Percentiles rank a stretch among this genome's conserved stretches.
Evolutionary conservation across 2,113 vertebrate species (phyloP).

Genomic region (Tonatia bakeri): DNA sequence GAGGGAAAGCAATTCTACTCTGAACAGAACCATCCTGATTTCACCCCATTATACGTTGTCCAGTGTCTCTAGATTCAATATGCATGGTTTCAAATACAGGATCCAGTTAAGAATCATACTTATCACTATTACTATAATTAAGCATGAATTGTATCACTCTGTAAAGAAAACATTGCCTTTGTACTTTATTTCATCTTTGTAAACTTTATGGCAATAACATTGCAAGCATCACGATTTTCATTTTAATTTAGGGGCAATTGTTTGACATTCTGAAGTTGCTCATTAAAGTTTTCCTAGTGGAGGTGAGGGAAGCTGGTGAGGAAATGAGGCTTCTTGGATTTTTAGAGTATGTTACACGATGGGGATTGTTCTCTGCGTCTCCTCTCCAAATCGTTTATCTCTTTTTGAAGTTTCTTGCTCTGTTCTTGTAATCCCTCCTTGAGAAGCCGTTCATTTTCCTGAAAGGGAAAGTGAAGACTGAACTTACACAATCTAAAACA

Average conservation of each 20-base stretch:
- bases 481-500: background rate
- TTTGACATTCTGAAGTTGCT: background rate
- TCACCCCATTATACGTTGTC: background rate
- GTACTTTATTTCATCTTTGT: background rate
- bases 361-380: fast-evolving
- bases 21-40: background rate
- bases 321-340: background rate
- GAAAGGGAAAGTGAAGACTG: background rate
- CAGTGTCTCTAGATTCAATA: background rate
- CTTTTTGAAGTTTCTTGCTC: background rate
- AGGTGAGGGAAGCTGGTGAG: background rate
- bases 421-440: background rate
- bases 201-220: background rate
- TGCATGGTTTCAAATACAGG: background rate
- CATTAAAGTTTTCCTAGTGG: background rate
- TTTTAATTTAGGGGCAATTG: background rate
- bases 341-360: background rate
- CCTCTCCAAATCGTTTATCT: fast-evolving
- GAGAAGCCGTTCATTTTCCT: background rate
- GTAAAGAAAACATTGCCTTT: background rate
- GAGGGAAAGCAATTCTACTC: background rate
- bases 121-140: background rate
- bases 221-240: background rate
- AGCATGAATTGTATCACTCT: background rate
- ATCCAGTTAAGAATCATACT: background rate